Evolutionary conservation across 2,113 vertebrate species (phyloP).

Genomic region (Cyprinodon variegatus): DNA sequence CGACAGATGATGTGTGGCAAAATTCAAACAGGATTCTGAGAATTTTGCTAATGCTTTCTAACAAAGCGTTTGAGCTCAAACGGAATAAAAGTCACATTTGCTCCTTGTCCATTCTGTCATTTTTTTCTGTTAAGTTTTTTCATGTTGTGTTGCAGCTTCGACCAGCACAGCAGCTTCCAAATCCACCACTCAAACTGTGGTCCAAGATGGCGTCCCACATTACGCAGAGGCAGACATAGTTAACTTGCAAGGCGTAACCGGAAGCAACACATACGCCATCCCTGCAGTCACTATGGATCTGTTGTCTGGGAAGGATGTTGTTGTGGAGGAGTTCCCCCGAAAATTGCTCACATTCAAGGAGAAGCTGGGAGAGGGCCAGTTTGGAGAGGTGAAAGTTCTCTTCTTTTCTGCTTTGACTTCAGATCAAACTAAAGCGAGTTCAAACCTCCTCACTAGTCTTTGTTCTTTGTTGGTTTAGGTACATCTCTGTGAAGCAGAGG

Average conservation of each 20-base stretch:
- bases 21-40: too few species aligned
- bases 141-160: constrained; percentile 67
- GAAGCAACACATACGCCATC: constrained; percentile 95
- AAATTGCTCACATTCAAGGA: constrained; percentile 94
- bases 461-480: constrained; percentile 78
- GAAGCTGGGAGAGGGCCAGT: constrained; percentile 97
- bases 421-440: not conserved
- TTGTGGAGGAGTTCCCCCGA: constrained; percentile 92
- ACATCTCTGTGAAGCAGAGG: constrained; percentile 95
- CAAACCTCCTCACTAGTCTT: not conserved
- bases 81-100: not conserved
- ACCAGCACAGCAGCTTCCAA: constrained; percentile 80
- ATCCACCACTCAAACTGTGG: constrained; percentile 65
- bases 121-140: not conserved
- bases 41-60: not conserved
- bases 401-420: not conserved
- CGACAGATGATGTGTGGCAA: too few species aligned
- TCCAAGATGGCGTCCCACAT: constrained; percentile 90
- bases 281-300: constrained; percentile 96
- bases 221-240: constrained; percentile 98
- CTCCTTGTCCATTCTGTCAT: not conserved
- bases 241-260: constrained; percentile 95
- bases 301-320: constrained; percentile 91
- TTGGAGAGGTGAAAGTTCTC: constrained; percentile 88
- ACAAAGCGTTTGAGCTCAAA: not conserved